Percentiles rank a stretch among this genome's conserved stretches.
Evolutionary conservation across 2,113 vertebrate genomes (phyloP).

Genomic region (Hippolais icterina): DNA sequence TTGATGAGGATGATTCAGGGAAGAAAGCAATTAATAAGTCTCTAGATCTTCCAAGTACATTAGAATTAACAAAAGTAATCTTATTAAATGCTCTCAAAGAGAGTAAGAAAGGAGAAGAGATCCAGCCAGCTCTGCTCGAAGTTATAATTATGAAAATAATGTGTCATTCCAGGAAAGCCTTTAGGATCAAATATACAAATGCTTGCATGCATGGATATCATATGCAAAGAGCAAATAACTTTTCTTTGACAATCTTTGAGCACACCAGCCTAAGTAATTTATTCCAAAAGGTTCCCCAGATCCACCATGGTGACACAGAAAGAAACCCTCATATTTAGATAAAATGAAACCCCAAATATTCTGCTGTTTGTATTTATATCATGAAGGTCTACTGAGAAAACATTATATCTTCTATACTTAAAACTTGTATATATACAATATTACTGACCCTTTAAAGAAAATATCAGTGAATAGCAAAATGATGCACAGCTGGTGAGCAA

Average conservation of each 20-base stretch:
- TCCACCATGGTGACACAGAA: neutral
- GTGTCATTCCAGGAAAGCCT: neutral
- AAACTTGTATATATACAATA: neutral
- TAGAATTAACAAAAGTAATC: neutral
- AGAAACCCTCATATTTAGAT: neutral
- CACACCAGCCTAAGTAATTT: neutral
- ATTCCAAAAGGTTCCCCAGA: neutral
- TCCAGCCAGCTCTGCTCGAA: neutral
- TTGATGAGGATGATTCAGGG: neutral
- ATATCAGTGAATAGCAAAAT: neutral
- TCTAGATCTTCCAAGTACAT: neutral
- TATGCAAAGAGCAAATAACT: neutral
- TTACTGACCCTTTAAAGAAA: neutral
- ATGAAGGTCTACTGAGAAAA: neutral
- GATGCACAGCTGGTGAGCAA: neutral
- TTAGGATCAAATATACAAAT: neutral
- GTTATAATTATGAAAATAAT: neutral
- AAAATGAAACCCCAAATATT: neutral
- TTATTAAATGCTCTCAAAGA: neutral
- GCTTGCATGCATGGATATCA: neutral
- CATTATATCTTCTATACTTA: neutral
- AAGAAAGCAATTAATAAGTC: neutral
- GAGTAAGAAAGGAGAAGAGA: neutral
- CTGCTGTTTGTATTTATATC: neutral
- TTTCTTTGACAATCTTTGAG: neutral